These are phyloP conservation scores for Rhyzopertha dominica DNA, from an alignment of 1,140 invertebrate species.

Conservation along the genomic window DNA sequence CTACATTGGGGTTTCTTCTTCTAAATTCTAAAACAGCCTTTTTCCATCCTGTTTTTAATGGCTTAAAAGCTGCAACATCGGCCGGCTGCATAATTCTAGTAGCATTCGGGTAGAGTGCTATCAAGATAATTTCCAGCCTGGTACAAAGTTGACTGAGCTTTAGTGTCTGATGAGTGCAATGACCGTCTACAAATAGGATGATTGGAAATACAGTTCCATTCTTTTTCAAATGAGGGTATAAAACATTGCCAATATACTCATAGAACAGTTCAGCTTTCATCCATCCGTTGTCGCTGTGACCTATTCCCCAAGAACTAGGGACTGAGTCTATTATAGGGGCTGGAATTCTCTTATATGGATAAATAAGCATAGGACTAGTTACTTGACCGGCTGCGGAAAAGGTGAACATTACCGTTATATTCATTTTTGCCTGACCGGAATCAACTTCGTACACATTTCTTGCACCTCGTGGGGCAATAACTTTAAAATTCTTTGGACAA, in stretches of 20 bases:
- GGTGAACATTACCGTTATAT: slow-evolving; percentile 31
- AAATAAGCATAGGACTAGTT: slow-evolving; percentile 30
- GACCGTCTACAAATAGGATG: slow-evolving; percentile 43
- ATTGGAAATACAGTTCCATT: slow-evolving; percentile 31
- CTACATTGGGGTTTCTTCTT: slow-evolving; percentile 17
- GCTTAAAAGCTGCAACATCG: slow-evolving; percentile 35
- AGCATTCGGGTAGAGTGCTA: slow-evolving; percentile 36
- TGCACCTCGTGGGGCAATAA: slow-evolving; percentile 29
- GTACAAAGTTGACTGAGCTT: slow-evolving; percentile 32
- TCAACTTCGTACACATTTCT: slow-evolving; percentile 33
- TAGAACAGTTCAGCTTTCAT: slow-evolving; percentile 43
- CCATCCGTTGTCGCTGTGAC: slow-evolving; percentile 39
- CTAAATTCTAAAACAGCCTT: slow-evolving; percentile 27
- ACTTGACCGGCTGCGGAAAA: slow-evolving; percentile 23
- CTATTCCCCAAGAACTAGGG: slow-evolving; percentile 37
- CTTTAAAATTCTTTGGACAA: slow-evolving; percentile 28
- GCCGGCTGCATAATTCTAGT: slow-evolving; percentile 37
- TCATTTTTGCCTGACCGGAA: slow-evolving; percentile 27
- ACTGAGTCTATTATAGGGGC: slow-evolving; percentile 29
- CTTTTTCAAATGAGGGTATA: slow-evolving; percentile 34
- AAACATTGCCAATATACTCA: slow-evolving; percentile 41
- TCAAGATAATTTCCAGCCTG: slow-evolving; percentile 30
- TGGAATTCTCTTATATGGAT: slow-evolving; percentile 28
- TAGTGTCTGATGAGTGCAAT: slow-evolving; percentile 34
- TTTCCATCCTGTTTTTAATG: slow-evolving; percentile 28